phyloP scores from a whole-genome alignment of 2,113 vertebrate genomes.

The Ameiurus melas region DNA sequence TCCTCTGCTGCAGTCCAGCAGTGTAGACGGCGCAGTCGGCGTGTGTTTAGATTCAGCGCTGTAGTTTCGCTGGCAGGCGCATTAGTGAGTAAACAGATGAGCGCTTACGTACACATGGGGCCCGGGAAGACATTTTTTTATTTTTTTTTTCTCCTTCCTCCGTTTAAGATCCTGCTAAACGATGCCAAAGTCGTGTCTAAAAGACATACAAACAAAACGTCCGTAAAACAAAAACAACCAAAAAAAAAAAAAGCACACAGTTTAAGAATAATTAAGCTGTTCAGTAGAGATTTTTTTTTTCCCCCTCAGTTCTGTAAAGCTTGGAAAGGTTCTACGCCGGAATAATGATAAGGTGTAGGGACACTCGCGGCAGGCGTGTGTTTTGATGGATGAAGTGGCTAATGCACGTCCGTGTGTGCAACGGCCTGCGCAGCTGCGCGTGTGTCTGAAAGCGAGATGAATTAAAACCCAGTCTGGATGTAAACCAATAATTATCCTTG shows the following conservation, averaged over 20 bases:
- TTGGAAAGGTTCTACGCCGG: background rate
- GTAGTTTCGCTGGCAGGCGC: constrained; percentile 61
- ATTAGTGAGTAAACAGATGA: constrained; percentile 58
- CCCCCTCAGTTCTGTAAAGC: background rate
- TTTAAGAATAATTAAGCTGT: background rate
- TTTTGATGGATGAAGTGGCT: constrained; percentile 45
- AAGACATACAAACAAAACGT: background rate
- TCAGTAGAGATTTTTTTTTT: no score
- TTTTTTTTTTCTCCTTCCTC: background rate
- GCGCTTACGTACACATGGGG: constrained; percentile 38
- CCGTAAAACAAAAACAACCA: background rate
- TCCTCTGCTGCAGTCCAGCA: constrained; percentile 55
- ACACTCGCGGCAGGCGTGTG: background rate
- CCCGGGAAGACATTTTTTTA: background rate
- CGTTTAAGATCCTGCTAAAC: background rate
- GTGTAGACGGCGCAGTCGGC: constrained; percentile 40
- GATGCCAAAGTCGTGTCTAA: constrained; percentile 18
- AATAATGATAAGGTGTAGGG: constrained; percentile 3
- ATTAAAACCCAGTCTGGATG: constrained; percentile 26
- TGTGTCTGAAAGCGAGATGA: constrained; percentile 15
- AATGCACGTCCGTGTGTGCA: constrained; percentile 36
- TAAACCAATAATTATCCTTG: constrained; percentile 36
- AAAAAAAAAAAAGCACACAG: background rate
- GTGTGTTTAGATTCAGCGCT: constrained; percentile 65
- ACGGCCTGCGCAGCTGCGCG: constrained; percentile 28